These are phyloP conservation scores for Drepana falcataria DNA, from an alignment of 2,888 invertebrate genomes.

Conservation along the genomic window DNA sequence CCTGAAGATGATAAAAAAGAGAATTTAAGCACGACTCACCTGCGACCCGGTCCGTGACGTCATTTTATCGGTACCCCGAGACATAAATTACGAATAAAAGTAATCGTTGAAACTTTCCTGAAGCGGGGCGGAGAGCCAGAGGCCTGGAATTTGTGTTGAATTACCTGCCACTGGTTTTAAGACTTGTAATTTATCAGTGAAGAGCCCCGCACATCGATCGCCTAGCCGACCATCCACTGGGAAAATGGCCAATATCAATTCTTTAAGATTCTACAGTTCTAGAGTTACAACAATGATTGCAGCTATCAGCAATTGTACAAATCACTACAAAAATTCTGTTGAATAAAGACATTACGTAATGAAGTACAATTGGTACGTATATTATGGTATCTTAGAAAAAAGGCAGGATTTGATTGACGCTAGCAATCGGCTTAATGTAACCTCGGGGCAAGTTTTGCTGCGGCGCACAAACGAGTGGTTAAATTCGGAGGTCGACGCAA, in stretches of 20 bases:
- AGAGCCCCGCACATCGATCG: conserved; percentile 52
- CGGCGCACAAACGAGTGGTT: conserved; percentile 71
- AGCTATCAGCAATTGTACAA: conserved; percentile 16
- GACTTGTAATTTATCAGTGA: conserved; percentile 81
- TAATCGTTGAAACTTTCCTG: conserved; percentile 73
- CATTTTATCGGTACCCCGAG: conserved; percentile 60
- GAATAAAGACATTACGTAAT: conserved; percentile 44
- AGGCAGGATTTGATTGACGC: conserved; percentile 75
- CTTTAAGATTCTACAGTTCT: conserved; percentile 36
- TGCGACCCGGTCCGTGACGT: conserved; percentile 56
- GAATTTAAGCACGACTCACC: conserved; percentile 55
- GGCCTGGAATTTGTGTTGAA: conserved; percentile 70
- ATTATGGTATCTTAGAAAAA: conserved; percentile 58
- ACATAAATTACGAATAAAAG: conserved; percentile 74
- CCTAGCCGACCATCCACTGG: conserved; percentile 44
- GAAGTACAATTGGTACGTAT: conserved; percentile 39
- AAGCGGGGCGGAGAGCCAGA: conserved; percentile 53
- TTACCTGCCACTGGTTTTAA: conserved; percentile 82
- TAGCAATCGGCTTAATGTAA: conserved; percentile 77
- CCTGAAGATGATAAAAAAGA: conserved; percentile 32
- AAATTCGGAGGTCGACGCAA: conserved; percentile 75
- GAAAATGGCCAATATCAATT: conserved; percentile 56
- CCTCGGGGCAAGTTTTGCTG: conserved; percentile 72
- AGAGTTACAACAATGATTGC: conserved; percentile 32
- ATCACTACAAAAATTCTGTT: too few species aligned